Conservation (phyloP, 2,888 invertebrate genomes). For the Alloplasta piceator region DNA sequence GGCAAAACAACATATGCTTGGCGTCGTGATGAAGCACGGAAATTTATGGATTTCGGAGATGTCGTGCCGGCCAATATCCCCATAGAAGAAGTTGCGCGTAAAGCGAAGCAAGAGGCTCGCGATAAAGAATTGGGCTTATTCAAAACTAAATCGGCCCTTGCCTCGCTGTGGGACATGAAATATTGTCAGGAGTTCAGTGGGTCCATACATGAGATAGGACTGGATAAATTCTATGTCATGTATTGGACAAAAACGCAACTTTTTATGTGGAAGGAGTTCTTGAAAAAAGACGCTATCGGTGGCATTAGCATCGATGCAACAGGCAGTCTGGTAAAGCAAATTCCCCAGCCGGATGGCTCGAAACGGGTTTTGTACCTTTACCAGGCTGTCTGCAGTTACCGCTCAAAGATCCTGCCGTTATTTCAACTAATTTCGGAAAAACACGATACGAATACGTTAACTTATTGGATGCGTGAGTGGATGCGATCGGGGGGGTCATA, state of each 20-base stretch:
- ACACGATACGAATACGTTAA: conserved; percentile 66
- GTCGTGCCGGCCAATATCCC: conserved; percentile 53
- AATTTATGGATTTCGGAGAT: conserved; percentile 63
- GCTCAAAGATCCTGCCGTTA: conserved; percentile 45
- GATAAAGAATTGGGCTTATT: conserved; percentile 57
- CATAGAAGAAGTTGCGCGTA: conserved; percentile 42
- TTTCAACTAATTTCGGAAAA: conserved; percentile 70
- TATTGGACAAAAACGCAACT: conserved; percentile 66
- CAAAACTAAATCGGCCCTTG: conserved; percentile 40
- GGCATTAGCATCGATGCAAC: conserved; percentile 70
- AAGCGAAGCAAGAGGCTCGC: conserved; percentile 56
- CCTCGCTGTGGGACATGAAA: conserved; percentile 56
- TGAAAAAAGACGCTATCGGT: conserved; percentile 48
- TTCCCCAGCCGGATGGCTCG: conserved; percentile 35
- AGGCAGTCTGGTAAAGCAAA: conserved; percentile 60
- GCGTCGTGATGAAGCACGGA: conserved; percentile 59
- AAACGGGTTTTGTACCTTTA: no score
- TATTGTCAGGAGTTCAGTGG: conserved; percentile 54
- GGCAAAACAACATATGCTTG: conserved; percentile 62
- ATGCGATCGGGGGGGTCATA: conserved; percentile 61
- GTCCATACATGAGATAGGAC: conserved; percentile 60
- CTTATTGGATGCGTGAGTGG: conserved; percentile 68
- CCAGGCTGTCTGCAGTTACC: no score
- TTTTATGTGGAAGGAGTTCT: conserved; percentile 58
- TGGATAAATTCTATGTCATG: conserved; percentile 59